Conservation (phyloP, 2,113 vertebrate genomes). For the Scatophagus argus region DNA sequence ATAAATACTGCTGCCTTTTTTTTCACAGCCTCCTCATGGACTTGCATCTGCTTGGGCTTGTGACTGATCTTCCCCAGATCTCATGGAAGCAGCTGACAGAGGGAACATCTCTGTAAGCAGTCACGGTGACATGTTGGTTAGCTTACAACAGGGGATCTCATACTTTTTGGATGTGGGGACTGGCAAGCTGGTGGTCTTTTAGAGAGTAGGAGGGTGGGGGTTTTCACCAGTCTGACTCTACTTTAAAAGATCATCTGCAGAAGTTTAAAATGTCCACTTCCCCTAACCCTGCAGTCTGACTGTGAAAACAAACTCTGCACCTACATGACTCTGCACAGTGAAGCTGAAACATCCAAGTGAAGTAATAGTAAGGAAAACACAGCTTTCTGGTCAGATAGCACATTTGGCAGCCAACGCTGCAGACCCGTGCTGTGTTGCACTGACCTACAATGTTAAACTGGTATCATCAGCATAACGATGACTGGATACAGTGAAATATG, state of each 20-base stretch:
- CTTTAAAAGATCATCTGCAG: neutral
- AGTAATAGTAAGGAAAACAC: neutral
- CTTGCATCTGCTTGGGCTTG: constrained; percentile 58
- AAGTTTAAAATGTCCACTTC: neutral
- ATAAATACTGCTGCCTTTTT: constrained; percentile 71
- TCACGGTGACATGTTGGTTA: constrained; percentile 13
- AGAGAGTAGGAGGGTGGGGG: neutral
- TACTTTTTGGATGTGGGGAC: neutral
- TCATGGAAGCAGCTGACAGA: constrained; percentile 41
- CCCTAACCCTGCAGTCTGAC: neutral
- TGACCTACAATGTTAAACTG: neutral
- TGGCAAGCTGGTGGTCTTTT: neutral
- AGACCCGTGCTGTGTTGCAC: neutral
- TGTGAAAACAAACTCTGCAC: neutral
- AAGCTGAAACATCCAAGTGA: neutral
- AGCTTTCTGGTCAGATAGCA: neutral
- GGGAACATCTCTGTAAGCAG: constrained; percentile 33
- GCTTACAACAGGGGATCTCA: neutral
- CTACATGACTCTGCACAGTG: neutral
- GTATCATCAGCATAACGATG: neutral
- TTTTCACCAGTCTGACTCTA: neutral
- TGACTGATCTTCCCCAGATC: constrained; percentile 61
- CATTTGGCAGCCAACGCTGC: neutral
- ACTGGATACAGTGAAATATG: neutral
- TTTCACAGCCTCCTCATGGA: constrained; percentile 65